Evolutionary conservation across 1,140 invertebrate species (phyloP).

Genomic region (Lepidostoma basale): DNA sequence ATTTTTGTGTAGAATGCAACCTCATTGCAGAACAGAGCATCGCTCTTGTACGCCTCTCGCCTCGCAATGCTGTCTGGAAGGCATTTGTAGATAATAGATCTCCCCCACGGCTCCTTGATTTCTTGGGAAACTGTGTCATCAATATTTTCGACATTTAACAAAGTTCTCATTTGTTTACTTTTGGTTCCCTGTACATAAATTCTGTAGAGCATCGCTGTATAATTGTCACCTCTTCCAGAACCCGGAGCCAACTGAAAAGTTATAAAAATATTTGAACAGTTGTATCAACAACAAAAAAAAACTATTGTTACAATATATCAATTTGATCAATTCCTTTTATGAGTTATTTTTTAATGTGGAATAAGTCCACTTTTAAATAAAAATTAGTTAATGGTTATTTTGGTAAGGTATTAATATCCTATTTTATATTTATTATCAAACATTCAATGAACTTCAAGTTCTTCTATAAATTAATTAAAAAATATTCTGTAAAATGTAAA

Average conservation of each 20-base stretch:
- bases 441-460: too few species aligned
- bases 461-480: too few species aligned
- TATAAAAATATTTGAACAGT: not conserved
- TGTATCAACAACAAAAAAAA: too few species aligned
- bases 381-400: too few species aligned
- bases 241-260: conserved; percentile 64
- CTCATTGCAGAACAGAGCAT: conserved; percentile 72
- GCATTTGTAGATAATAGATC: conserved; percentile 72
- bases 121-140: conserved; percentile 52
- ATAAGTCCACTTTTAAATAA: too few species aligned
- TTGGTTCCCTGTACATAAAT: conserved; percentile 64
- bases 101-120: conserved; percentile 60
- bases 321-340: too few species aligned
- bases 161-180: conserved; percentile 45
- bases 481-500: too few species aligned
- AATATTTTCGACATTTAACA: conserved; percentile 18
- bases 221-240: conserved; percentile 73
- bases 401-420: too few species aligned
- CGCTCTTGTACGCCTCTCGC: conserved; percentile 72
- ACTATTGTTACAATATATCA: too few species aligned
- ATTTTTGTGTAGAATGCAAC: conserved; percentile 73
- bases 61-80: conserved; percentile 67
- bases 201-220: conserved; percentile 74
- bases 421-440: too few species aligned
- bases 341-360: too few species aligned